A percentile compares a stretch with the other conserved stretches of the same genome.
Conservation (phyloP, 53 echinoderm and acorn worm species). For the Astropecten irregularis region DNA sequence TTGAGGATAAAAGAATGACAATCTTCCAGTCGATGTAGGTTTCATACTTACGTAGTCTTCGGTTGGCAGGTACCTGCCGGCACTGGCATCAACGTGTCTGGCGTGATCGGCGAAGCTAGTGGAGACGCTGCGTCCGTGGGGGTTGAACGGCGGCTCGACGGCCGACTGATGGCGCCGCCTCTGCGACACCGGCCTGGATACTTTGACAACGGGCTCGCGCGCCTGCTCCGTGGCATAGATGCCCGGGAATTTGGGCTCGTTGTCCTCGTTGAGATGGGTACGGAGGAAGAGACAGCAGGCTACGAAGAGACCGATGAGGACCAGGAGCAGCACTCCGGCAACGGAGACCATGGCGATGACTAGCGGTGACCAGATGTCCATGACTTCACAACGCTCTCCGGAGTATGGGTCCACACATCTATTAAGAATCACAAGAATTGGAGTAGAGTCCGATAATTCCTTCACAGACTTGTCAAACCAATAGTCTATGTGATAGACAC, state of each 20-base stretch:
- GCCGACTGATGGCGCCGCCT: neutral
- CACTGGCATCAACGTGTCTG: neutral
- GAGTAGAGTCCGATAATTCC: too few relatives aligned
- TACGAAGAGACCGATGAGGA: conserved; percentile 13
- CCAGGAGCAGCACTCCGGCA: conserved; percentile 55
- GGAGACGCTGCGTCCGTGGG: neutral
- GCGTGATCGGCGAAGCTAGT: conserved; percentile 23
- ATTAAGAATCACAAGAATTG: too few relatives aligned
- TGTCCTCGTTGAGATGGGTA: conserved; percentile 2
- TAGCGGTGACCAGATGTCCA: conserved; percentile 29
- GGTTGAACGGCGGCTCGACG: neutral
- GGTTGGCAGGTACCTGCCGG: neutral
- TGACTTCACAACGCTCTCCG: conserved; percentile 64
- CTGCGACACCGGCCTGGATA: neutral
- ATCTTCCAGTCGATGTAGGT: too few relatives aligned
- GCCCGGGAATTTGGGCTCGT: conserved; percentile 7
- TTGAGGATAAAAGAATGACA: too few relatives aligned
- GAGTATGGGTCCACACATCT: conserved; percentile 65
- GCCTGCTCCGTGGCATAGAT: conserved; percentile 1
- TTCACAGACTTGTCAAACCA: too few relatives aligned
- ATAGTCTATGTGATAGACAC: too few relatives aligned
- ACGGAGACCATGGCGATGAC: conserved; percentile 65
- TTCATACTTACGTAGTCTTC: neutral
- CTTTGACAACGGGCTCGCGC: neutral
- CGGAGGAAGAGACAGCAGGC: conserved; percentile 19